Conservation (phyloP, 23 tunicate genomes). For the Diplosoma virens region DNA sequence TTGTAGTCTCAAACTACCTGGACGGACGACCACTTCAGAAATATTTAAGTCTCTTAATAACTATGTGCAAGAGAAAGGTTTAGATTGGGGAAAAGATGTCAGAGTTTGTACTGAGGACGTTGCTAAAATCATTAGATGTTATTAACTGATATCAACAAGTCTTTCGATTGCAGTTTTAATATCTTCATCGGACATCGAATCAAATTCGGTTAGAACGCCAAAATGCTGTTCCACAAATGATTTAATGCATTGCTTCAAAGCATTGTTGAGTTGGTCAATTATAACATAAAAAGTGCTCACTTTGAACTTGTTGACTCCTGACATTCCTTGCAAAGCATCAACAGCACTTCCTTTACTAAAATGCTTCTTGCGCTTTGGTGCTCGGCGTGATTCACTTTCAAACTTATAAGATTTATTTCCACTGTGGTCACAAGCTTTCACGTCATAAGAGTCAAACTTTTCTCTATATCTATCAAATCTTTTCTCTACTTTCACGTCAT, state of each 20-base stretch:
- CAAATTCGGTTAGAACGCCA: slow-evolving; percentile 9
- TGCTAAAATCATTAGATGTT: slow-evolving; percentile 33
- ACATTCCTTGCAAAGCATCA: too few relatives aligned
- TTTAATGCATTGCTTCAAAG: slow-evolving; percentile 6
- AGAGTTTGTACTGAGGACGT: slow-evolving; percentile 30
- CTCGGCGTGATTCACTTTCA: slow-evolving; percentile 19
- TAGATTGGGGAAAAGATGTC: slow-evolving; percentile 48
- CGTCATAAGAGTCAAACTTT: neutral
- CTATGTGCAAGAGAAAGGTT: slow-evolving; percentile 52
- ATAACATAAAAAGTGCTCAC: slow-evolving; percentile 10
- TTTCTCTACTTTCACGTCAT: too few relatives aligned
- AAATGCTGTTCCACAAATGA: slow-evolving; percentile 8
- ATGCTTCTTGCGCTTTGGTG: slow-evolving; percentile 9
- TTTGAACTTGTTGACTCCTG: neutral
- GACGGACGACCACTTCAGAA: slow-evolving; percentile 42
- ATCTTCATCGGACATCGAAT: slow-evolving; percentile 11
- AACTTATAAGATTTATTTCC: neutral
- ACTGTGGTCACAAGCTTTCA: too few relatives aligned
- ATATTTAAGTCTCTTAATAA: slow-evolving; percentile 42
- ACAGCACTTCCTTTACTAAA: slow-evolving; percentile 2
- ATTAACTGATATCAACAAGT: slow-evolving; percentile 2
- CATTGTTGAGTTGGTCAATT: slow-evolving; percentile 15
- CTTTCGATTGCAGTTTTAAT: slow-evolving; percentile 12
- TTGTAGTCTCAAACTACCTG: slow-evolving; percentile 62
- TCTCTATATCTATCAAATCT: neutral